Evolutionary conservation across 2,888 invertebrate genomes (phyloP), one percentile per base, ranked within the genome.

Genomic region (Troglohyphantes excavatus): DNA sequence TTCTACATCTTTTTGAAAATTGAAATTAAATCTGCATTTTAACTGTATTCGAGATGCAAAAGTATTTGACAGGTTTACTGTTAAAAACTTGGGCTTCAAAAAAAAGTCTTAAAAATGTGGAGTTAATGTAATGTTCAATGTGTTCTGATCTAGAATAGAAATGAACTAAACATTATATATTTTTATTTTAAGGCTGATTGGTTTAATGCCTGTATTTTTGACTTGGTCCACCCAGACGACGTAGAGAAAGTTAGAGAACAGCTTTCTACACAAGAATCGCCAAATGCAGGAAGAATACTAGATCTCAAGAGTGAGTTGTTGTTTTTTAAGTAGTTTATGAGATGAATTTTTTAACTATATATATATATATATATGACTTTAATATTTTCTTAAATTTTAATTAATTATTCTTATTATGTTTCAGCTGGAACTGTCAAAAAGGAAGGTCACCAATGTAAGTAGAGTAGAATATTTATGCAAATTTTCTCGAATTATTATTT

Each of bases 191-290:
- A 96, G 95, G 97, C 96, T 93, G 99, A 99, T 93, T 99, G 99
- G 99, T 98, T 98, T 94, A 98, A 98, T 59, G 96, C 97, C 70
- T 98, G 97, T 93, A 95, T 99, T 89, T 99, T 97, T 94, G 98
- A 99, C 92, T 96, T 99, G 94, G 96, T 99, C 73, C 99, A 99
- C 94, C 98, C 98, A 0, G 99, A 99, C 93, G 99, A 99, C 94
- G 96, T 98, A 39, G 99, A 99, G 93, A 95, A 95, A 92, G 98
- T 99, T 70, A 95, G 98, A 63, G 99, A 99, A 94, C 99, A 99
- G 94, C 94, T 99, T 86, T 98, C 98, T 91, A 98, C 99, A 0
- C 97, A 98, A 93, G 99, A 99, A 93, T 97, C 98, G 26, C 98
- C 98, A 93, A 98, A 98, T 93, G 96, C 97, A 0, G 99, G 98